phyloP scores from a whole-genome alignment of 2,113 vertebrate genomes.

The Leptosomus discolor region DNA sequence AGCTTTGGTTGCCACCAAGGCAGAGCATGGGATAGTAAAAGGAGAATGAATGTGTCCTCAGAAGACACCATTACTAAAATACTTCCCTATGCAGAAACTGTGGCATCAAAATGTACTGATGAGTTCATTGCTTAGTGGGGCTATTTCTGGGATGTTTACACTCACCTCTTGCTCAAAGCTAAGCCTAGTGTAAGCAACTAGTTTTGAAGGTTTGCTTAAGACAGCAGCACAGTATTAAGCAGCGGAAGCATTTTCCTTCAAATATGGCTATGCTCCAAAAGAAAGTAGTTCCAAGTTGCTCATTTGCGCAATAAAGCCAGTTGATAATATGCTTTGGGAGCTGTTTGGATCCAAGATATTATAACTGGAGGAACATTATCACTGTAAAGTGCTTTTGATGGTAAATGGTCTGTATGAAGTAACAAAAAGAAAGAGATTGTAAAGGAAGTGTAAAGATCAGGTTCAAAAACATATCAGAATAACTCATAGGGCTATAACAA shows the following conservation, averaged over 20 bases:
- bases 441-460: background rate
- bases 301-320: background rate
- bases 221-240: background rate
- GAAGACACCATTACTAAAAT: background rate
- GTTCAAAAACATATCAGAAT: background rate
- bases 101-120: background rate
- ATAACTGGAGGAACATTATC: background rate
- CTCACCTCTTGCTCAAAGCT: background rate
- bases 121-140: background rate
- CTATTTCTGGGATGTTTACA: slow-evolving; percentile 13
- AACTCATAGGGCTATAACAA: background rate
- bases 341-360: background rate
- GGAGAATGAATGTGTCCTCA: background rate
- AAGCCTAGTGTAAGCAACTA: background rate
- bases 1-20: background rate
- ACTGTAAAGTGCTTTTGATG: background rate
- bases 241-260: background rate
- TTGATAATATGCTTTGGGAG: slow-evolving; percentile 3
- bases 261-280: background rate
- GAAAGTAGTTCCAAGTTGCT: background rate
- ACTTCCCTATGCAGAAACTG: background rate
- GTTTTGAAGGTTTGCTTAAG: background rate
- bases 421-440: background rate
- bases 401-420: background rate
- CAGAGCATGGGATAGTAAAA: background rate